These are phyloP conservation scores for Manis crassicaudata DNA, from an alignment of 2,797 vertebrate genomes.

Conservation along the genomic window DNA sequence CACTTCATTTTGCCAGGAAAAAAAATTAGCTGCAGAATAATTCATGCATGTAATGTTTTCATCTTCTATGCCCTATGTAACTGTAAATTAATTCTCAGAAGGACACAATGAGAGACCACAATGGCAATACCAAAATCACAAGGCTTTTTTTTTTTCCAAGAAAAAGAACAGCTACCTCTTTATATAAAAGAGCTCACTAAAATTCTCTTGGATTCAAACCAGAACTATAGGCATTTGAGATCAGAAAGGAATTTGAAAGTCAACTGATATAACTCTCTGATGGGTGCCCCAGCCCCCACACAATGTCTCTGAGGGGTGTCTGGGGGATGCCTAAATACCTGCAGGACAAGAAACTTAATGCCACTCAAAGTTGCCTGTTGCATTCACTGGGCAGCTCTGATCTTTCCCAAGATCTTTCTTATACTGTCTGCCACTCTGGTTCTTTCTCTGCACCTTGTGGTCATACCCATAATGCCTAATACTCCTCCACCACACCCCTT, in stretches of 20 bases:
- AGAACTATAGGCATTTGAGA: background rate
- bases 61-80: slow-evolving; percentile 49
- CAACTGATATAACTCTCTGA: background rate
- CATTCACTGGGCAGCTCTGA: background rate
- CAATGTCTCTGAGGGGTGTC: background rate
- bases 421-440: background rate
- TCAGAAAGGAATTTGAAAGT: slow-evolving; percentile 19
- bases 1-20: slow-evolving; percentile 49
- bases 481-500: background rate
- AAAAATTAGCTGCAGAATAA: slow-evolving; percentile 58
- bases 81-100: slow-evolving; percentile 68
- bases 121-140: slow-evolving; percentile 15
- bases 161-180: slow-evolving; percentile 39
- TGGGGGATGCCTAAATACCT: background rate
- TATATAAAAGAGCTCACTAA: background rate
- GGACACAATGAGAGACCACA: slow-evolving; percentile 54
- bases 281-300: background rate
- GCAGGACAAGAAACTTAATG: background rate
- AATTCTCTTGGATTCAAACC: background rate
- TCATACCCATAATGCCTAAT: background rate
- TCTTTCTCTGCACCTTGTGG: background rate
- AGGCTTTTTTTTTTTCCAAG: slow-evolving; percentile 4
- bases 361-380: background rate
- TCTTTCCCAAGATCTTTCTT: background rate
- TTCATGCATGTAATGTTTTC: slow-evolving; percentile 68